These are phyloP conservation scores for Whitmania pigra DNA, from an alignment of 1,140 invertebrate genomes.

Conservation along the genomic window DNA sequence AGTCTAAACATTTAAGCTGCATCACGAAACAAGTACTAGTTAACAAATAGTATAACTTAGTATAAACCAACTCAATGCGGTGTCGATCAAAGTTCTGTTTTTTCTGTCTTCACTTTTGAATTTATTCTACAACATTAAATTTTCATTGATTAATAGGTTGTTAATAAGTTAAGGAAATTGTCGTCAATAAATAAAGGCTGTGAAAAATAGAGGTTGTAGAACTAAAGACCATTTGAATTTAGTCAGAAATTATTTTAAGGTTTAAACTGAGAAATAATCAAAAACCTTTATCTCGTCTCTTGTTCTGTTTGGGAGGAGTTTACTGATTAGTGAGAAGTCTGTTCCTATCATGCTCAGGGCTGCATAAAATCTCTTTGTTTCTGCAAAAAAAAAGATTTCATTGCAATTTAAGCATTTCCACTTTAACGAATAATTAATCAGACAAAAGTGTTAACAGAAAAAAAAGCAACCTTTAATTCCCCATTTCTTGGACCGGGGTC, in stretches of 20 bases:
- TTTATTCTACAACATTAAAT: conserved; percentile 46
- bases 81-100: conserved; percentile 48
- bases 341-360: conserved; percentile 74
- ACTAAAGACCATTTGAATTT: neutral
- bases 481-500: neutral
- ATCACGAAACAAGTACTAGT: neutral
- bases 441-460: no score
- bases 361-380: conserved; percentile 72
- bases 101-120: conserved; percentile 55
- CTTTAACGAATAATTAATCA: no score
- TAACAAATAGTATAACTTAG: neutral
- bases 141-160: no score
- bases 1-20: neutral
- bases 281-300: conserved; percentile 60
- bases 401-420: neutral
- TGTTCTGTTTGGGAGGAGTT: conserved; percentile 62
- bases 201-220: neutral
- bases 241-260: no score
- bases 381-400: conserved; percentile 38
- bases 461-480: neutral
- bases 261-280: no score
- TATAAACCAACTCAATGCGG: conserved; percentile 42
- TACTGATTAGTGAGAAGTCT: conserved; percentile 73
- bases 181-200: no score
- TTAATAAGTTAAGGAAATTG: neutral